phyloP scores from a whole-genome alignment of 2,888 invertebrate genomes.

The Cetonia aurata region DNA sequence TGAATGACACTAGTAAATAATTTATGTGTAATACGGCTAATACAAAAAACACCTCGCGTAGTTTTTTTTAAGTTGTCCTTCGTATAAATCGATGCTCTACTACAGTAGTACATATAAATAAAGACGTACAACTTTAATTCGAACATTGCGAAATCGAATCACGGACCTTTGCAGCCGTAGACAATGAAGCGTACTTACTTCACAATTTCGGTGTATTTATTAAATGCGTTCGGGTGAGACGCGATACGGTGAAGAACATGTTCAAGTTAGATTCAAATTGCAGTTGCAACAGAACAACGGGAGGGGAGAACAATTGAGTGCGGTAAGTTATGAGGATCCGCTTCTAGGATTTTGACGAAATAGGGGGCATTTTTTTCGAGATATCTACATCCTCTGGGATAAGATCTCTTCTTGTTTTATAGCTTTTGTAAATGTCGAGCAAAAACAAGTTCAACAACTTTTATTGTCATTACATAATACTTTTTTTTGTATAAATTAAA shows the following conservation, averaged over 20 bases:
- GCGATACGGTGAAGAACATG: slow-evolving; percentile 3
- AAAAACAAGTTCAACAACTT: too few relatives aligned
- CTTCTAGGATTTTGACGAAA: slow-evolving; percentile 27
- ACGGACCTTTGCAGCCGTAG: background rate
- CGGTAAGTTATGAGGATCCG: slow-evolving; percentile 34
- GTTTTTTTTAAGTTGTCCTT: slow-evolving; percentile 31
- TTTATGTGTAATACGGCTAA: slow-evolving; percentile 38
- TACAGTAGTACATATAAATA: slow-evolving; percentile 1
- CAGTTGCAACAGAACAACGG: slow-evolving; percentile 43
- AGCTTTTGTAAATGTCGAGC: too few relatives aligned
- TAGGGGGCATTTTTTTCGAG: background rate
- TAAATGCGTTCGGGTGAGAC: slow-evolving; percentile 31
- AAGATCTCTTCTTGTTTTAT: slow-evolving; percentile 13
- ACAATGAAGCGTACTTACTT: slow-evolving; percentile 24
- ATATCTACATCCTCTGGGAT: slow-evolving; percentile 22
- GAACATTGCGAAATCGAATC: slow-evolving; percentile 19
- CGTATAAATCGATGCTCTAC: slow-evolving; percentile 25
- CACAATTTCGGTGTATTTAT: slow-evolving; percentile 22
- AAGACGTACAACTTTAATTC: slow-evolving; percentile 12
- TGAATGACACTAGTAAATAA: slow-evolving; percentile 26
- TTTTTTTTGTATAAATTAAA: too few relatives aligned
- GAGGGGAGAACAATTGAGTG: slow-evolving; percentile 32
- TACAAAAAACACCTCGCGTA: slow-evolving; percentile 36
- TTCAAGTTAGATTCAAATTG: slow-evolving; percentile 13
- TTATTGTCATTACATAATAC: too few relatives aligned